phyloP scores from a whole-genome alignment of 2,797 vertebrate species.

The Oophaga sylvatica region DNA sequence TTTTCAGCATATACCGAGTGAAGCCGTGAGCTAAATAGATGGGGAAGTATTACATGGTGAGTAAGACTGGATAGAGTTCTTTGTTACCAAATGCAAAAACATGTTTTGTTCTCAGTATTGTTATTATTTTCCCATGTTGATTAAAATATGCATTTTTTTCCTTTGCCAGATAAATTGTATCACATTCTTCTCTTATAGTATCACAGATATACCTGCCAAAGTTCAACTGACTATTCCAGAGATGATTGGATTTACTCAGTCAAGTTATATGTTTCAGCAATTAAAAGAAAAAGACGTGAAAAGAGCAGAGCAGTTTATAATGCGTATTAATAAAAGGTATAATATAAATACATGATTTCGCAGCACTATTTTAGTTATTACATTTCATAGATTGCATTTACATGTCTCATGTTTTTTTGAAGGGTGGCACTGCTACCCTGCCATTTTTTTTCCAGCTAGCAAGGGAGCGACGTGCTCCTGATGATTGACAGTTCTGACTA shows the following conservation, averaged over 20 bases:
- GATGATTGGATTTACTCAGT: neutral
- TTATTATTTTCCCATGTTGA: neutral
- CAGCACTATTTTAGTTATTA: neutral
- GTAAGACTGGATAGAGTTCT: too few species aligned
- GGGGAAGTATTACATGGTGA: too few species aligned
- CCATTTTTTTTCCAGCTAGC: too few species aligned
- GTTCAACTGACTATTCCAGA: neutral
- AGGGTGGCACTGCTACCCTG: too few species aligned
- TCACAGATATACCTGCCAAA: conserved; percentile 9
- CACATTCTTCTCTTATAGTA: neutral
- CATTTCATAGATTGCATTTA: too few species aligned
- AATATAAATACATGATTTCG: neutral
- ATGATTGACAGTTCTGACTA: too few species aligned
- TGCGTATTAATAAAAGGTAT: neutral
- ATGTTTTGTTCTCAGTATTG: too few species aligned
- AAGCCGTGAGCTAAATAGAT: too few species aligned
- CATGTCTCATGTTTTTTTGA: too few species aligned
- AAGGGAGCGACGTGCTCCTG: too few species aligned
- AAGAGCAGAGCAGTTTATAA: neutral
- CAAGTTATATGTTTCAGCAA: neutral
- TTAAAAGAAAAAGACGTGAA: neutral
- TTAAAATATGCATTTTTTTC: neutral
- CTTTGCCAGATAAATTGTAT: neutral
- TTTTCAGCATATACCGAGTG: too few species aligned
- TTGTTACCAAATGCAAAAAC: too few species aligned